Evolutionary conservation across 2,113 vertebrate species (phyloP), one percentile per base, ranked within the genome.

Genomic region (Bubalus kerabau): DNA sequence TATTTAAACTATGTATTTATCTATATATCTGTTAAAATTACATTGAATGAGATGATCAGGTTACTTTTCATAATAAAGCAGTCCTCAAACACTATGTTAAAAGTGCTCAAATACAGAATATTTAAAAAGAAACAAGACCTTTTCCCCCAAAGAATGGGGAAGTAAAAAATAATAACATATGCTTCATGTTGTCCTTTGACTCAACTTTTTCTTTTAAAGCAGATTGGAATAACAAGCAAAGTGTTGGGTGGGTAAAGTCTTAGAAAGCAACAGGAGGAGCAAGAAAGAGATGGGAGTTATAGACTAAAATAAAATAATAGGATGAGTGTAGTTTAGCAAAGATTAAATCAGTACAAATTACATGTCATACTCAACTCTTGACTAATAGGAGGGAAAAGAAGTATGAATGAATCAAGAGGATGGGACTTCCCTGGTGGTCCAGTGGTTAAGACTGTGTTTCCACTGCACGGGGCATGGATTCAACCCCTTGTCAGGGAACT

Each of bases 121-220:
- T 48, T 54, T 97, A 30, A 62, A 78, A 95, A 78, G 52, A 24
- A 43, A 43, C 56, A 76, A 36, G 60, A 82, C 10, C 76, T 91
- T 93, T 89, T 4, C 2, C 36, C 23, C 46, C n/a, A 74, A 84
- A 88, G 57, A 91, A 81, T 62, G 23, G 17, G 40, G 46, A 78
- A 84, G 80, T 60, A 52, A 88, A 96, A 92, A 80, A 54, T 59
- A 64, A 52, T 52, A 96, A 88, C 30, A 88, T 60, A 90, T 67
- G 62, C 30, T 95, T 89, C 62, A 67, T 94, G 23, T 94, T 78
- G 8, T 13, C 80, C 24, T 24, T 92, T 87, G 87, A n/a, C 14
- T 94, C 59, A 76, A 17, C 7, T 81, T 94, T 97, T 76, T 83
- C 48, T 96, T 87, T 97, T 82, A 28, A 94, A 71, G 56, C 30